Evolutionary conservation across 2,113 vertebrate genomes (phyloP), one percentile per base, ranked within the genome.

Genomic region (Rhea americana): DNA sequence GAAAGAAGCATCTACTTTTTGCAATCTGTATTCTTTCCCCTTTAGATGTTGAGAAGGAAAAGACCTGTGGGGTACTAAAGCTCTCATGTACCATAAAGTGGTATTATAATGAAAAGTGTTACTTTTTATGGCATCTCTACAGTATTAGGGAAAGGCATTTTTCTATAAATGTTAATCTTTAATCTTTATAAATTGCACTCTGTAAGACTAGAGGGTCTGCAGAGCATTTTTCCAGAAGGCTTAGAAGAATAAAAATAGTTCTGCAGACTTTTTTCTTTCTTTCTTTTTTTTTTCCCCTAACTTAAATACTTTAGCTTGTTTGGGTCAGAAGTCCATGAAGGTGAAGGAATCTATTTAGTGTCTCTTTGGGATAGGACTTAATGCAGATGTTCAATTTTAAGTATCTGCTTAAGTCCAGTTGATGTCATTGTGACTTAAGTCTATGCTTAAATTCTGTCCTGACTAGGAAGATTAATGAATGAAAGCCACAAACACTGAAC

Each of bases 161-260:
- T 89, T 96, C 95, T 94, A 59, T 74, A 90, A 94, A 85, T 93
- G 92, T 95, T 95, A 89, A 91, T 94, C 76, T 93, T 88, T 93
- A 92, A 85, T 96, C 96, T 93, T 96, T 93, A 89, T 90, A 88
- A 96, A 93, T 94, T 87, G 70, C 74, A 78, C 73, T 91, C 83
- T 91, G 66, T 82, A 85, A 81, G 86, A 84, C 71, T 81, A 55
- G 28, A 70, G 67, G 85, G 86, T 88, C 77, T 91, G 75, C 65
- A 73, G 68, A 86, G 73, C 43, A 35, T 78, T 87, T 89, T 84
- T 91, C 90, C 89, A 30, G 3, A 43, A 83, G 91, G 89, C 94
- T 87, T 62, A 22, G 39, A 53, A 78, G 86, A 94, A 93, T 96
- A 94, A 95, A 95, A 95, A 95, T 91, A 94, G 85, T 76, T 48